Evolutionary conservation across 2,888 invertebrate genomes (phyloP).

Genomic region (Boloria euphrosyne): DNA sequence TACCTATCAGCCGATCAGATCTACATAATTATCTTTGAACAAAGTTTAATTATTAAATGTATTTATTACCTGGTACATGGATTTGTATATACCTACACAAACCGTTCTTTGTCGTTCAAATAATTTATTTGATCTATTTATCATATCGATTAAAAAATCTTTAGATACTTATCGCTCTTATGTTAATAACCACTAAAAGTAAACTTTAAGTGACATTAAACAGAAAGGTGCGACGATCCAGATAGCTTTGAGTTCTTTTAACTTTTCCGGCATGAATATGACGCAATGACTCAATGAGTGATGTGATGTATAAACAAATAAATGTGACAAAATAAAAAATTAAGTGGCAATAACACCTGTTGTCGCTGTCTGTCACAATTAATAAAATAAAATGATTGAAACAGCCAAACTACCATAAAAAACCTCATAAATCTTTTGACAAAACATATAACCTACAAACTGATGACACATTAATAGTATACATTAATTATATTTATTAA

Average conservation of each 20-base stretch:
- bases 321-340: constrained; percentile 12
- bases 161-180: constrained; percentile 3
- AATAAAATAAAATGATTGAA: constrained; percentile 23
- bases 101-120: too few species aligned
- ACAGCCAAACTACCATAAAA: constrained; percentile 15
- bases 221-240: constrained; percentile 6
- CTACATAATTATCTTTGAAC: too few species aligned
- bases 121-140: constrained; percentile 10
- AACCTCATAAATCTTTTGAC: constrained; percentile 20
- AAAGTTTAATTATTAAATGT: too few species aligned
- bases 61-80: too few species aligned
- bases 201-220: constrained; percentile 16
- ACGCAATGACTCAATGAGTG: constrained; percentile 11
- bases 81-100: too few species aligned
- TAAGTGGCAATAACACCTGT: constrained; percentile 23
- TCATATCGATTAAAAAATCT: constrained; percentile 13
- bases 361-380: constrained; percentile 22
- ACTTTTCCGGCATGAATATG: constrained; percentile 12
- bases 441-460: constrained; percentile 18
- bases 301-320: constrained; percentile 18
- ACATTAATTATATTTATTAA: constrained; percentile 30
- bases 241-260: constrained; percentile 12
- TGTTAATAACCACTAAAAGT: constrained; percentile 5
- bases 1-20: too few species aligned
- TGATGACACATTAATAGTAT: constrained; percentile 22